Evolutionary conservation across 1,140 invertebrate species (phyloP).

Genomic region (Brachionus sp.): DNA sequence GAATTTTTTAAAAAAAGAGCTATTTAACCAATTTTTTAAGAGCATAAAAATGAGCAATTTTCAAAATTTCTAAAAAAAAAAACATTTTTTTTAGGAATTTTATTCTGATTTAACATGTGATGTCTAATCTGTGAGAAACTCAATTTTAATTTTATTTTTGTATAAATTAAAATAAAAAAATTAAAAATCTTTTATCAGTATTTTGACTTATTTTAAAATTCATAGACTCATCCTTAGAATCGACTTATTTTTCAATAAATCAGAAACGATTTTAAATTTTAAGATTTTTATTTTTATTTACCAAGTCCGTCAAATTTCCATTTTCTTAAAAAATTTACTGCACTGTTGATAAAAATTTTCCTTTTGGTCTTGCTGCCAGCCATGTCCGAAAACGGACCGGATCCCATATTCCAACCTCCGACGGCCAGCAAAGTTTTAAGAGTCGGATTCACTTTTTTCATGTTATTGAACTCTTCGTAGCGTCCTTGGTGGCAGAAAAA

Average conservation of each 20-base stretch:
- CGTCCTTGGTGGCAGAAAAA: not conserved
- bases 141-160: no score
- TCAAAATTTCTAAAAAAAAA: no score
- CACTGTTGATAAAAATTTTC: conserved; percentile 48
- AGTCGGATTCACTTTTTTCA: conserved; percentile 2
- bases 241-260: no score
- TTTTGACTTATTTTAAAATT: no score
- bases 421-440: conserved; percentile 59
- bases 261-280: conserved; percentile 5
- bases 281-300: conserved; percentile 66
- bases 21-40: no score
- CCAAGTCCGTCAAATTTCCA: conserved; percentile 54
- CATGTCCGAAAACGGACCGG: conserved; percentile 71
- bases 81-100: no score
- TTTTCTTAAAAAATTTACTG: conserved; percentile 67
- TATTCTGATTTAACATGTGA: no score
- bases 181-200: no score
- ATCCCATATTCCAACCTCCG: conserved; percentile 73
- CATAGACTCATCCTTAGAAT: no score
- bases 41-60: no score
- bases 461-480: conserved; percentile 24
- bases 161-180: no score
- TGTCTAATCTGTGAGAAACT: no score
- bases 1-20: not conserved
- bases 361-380: conserved; percentile 64